phyloP scores from a whole-genome alignment of 30 jellyfish, hydroid and myxozoan species.

The Catostylus mosaicus region DNA sequence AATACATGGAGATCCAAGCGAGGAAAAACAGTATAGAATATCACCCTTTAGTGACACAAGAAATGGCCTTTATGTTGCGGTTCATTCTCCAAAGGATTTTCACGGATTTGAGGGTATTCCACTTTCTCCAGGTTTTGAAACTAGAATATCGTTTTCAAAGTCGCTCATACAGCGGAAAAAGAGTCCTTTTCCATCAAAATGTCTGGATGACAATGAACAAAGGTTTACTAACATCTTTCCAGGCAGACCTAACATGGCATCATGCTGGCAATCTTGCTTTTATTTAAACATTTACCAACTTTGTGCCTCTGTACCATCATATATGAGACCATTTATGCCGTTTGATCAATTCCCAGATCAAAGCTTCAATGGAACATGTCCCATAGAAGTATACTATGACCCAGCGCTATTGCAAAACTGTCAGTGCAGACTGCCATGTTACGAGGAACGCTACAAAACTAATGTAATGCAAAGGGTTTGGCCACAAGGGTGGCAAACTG shows the following conservation, averaged over 20 bases:
- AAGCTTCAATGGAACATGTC: not conserved
- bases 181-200: constrained; percentile 47
- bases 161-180: constrained; percentile 5
- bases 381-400: not conserved
- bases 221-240: not conserved
- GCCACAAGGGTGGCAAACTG: constrained; percentile 64
- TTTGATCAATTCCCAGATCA: constrained; percentile 1
- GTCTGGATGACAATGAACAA: constrained; percentile 9
- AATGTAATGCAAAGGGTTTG: constrained; percentile 29
- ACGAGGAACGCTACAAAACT: constrained; percentile 30
- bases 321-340: not conserved
- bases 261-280: constrained; percentile 18
- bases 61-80: constrained; percentile 19
- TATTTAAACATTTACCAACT: not conserved
- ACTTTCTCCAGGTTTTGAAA: constrained; percentile 48
- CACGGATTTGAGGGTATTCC: constrained; percentile 13
- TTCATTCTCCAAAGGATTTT: constrained; percentile 20
- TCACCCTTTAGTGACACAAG: constrained; percentile 5
- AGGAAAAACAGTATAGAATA: not conserved
- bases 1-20: not conserved
- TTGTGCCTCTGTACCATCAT: not conserved
- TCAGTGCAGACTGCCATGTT: constrained; percentile 42
- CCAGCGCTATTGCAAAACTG: not conserved
- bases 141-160: constrained; percentile 12
- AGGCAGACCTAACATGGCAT: not conserved